Base-by-base conservation (phyloP, 2,888 invertebrate genomes). In the Acanthosepion lycidas region DNA sequence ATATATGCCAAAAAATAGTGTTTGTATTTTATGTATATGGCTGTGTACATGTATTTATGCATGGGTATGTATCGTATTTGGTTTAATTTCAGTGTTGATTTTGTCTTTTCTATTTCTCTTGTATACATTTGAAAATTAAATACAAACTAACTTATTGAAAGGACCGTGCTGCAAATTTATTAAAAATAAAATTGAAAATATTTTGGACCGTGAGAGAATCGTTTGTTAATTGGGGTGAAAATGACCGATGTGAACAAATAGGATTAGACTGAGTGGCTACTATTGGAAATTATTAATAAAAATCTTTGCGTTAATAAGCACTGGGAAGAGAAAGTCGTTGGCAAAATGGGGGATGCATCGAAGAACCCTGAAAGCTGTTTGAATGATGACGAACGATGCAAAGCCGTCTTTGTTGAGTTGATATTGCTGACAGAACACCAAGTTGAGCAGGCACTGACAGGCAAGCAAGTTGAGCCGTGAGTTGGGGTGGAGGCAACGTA, bases 381-480 rank as follows among this genome's bases (percentile, higher is more conserved):
- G 92, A 51, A 92, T 92, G 48, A 53, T 53, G 51, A 93, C 51
- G 93, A n/a, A 93, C 20, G 28, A 26, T 92, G 92, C 49, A 49
- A 20, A 28, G 92, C 23, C 92, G 28, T 28, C 92, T 92, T 92
- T 92, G 48, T 78, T 78, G 78, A 78, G 78, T 78, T 28, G 78
- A 78, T 78, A 33, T 78, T 78, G n/a, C 48, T 48, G 92, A 48
- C 28, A 92, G 92, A 92, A 92, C 49, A 49, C 48, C 49, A 93
- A 53, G 93, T 53, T 53, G 49, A 93, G 48, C 93, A 93, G 93
- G 51, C 93, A 53, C 93, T 92, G 51, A 49, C 53, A 93, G 93
- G 93, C 93, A 93, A n/a, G 93, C 93, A 93, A 53, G 48, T 53
- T 93, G n/a, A 93, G n/a, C 49, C 28, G 28, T 93, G 53, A 93